phyloP scores from a whole-genome alignment of 2,113 vertebrate species.

The Forbesichthys papilliferus region DNA sequence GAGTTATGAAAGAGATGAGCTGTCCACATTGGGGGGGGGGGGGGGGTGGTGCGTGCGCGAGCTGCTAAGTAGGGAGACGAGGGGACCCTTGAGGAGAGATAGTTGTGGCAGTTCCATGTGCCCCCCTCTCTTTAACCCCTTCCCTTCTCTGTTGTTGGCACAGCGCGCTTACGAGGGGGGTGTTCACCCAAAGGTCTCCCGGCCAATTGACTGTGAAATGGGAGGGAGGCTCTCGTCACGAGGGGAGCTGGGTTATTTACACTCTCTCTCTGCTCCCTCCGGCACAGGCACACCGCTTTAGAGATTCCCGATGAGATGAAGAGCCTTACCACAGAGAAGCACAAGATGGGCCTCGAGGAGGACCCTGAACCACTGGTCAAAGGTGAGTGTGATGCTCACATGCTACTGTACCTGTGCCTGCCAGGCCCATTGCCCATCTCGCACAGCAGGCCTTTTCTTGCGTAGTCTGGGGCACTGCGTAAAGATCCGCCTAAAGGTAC shows the following conservation, averaged over 20 bases:
- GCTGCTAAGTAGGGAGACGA: conserved; percentile 53
- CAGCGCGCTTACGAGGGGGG: conserved; percentile 16
- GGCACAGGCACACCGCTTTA: conserved; percentile 73
- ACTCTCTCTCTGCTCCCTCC: conserved; percentile 54
- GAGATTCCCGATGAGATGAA: conserved; percentile 86
- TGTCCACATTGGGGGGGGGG: conserved; percentile 60
- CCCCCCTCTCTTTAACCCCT: conserved; percentile 13
- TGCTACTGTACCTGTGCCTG: too few relatives aligned
- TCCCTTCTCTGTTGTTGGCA: conserved; percentile 35
- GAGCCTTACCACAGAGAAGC: conserved; percentile 88
- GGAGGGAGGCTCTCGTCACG: conserved; percentile 50
- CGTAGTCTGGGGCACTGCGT: too few relatives aligned
- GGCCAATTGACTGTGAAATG: conserved; percentile 52
- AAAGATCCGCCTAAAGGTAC: too few relatives aligned
- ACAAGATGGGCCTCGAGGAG: conserved; percentile 79
- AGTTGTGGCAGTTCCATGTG: conserved; percentile 59
- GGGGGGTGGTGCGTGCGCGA: conserved; percentile 30
- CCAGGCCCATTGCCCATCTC: too few relatives aligned
- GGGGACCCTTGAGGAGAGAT: conserved; percentile 55
- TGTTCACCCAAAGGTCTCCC: conserved; percentile 32
- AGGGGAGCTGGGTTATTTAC: conserved; percentile 55
- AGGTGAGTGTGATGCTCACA: conserved; percentile 74
- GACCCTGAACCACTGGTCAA: conserved; percentile 86
- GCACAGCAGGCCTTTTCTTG: not conserved
- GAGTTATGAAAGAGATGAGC: conserved; percentile 69